Base-by-base conservation (phyloP, 1,140 invertebrate genomes). In the Drosophila jambulina region DNA sequence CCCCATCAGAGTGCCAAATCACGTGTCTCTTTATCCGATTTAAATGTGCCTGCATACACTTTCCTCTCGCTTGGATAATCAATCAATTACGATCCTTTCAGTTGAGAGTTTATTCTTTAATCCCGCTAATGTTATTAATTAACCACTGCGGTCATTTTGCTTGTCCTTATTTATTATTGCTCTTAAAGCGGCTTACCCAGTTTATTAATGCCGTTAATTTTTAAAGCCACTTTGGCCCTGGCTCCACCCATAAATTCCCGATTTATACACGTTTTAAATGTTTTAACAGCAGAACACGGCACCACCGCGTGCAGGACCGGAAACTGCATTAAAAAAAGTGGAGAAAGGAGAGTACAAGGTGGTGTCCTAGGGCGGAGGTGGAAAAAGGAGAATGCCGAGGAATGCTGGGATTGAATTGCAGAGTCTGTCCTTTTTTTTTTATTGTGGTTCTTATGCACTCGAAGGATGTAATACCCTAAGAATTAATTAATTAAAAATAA, bases 121-220 rank as follows among this genome's bases (percentile, higher is more conserved):
- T 77, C 42, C 48, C 27, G 46, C 60, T 76, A 68, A 77, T 77
- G 74, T 76, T 57, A 76, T 77, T 77, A 77, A 77, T 77, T 67
- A 56, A 60, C 46, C 29, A 40, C 38, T 56, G 54, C 56, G 56
- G 54, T 51, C 29, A 58, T 27, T 65, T 58, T 32, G 46, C 27
- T 54, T 68, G 48, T 34, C 12, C 51, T n/a, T 59, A 56, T 77
- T 77, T 77, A 42, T 60, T 48, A 59, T 42, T 49, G 32, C 48
- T 56, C 53, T 61, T 75, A 62, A 61, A 71, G 38, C 29, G 23
- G 36, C 57, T 42, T 42, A 64, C 54, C 6, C 54, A 62, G 59
- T 67, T 86, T 79, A 80, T 86, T 76, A 70, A 72, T 72, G 67
- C 48, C 34, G 76, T 82, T 87, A 82, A 86, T 87, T 86, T 87